Base-by-base conservation (phyloP, 64 coral and sea anemone species). In the Acropora tenuis region DNA sequence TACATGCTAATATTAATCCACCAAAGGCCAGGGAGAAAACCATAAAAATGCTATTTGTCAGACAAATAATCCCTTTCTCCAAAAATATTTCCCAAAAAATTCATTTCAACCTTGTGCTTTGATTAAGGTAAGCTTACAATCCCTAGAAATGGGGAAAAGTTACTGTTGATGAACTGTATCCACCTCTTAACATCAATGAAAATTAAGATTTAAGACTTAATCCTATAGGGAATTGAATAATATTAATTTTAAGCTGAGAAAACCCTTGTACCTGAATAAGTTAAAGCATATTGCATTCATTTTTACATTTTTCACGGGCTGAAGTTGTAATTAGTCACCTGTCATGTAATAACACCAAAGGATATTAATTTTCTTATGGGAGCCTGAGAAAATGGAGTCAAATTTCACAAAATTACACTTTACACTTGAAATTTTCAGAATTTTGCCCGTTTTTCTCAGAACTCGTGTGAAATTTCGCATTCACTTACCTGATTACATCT, bases 51-150 rank as follows among this genome's bases (percentile, higher is more conserved):
- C 30, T 30, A 30, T 30, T 30, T 30, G 30, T 30, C 30, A 30
- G 30, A 30, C 30, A 30, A 30, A 30, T 30, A 30, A 30, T 30
- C 30, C 30, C 30, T 30, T 30, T 73, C 69, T 73, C 69, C 69
- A 73, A 73, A 73, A 73, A 73, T 73, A 73, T 73, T 73, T 73
- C 69, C 69, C 69, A 40, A 73, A 73, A 73, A 73, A 73, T 42
- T 42, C 41, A 73, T 73, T 73, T 73, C 69, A 73, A 73, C 69
- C 69, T 61, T 73, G 69, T 73, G 69, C 69, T 73, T 73, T 73
- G 41, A 73, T 73, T 73, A 73, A 73, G n/a, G 18, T 73, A 73
- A 73, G 69, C 69, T 73, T 73, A 30, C 41, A 40, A 73, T 73
- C 69, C 69, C 69, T 73, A 41, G 69, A 73, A 73, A 20, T 73